Conservation (phyloP, 2,888 invertebrate species). For the Eilema depressum region DNA sequence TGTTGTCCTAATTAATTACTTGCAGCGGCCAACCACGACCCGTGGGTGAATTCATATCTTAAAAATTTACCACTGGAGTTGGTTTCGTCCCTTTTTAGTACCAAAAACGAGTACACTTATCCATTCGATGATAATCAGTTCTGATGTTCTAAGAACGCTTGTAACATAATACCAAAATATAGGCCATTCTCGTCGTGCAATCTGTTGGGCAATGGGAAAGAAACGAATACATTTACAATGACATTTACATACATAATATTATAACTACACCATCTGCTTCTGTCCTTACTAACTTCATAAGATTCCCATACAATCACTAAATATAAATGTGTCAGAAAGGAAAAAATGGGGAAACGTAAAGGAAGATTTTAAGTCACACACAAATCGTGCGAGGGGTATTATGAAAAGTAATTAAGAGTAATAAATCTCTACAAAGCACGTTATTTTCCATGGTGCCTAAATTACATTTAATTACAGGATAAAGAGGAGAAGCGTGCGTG, state of each 20-base stretch:
- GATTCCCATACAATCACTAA: no score
- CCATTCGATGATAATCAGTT: background rate
- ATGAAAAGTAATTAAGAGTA: conserved; percentile 34
- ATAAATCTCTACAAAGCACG: conserved; percentile 38
- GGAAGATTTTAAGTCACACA: background rate
- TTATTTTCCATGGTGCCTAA: conserved; percentile 34
- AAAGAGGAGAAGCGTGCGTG: conserved; percentile 37
- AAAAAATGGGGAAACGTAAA: background rate
- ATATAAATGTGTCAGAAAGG: background rate
- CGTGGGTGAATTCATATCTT: no score
- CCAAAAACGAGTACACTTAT: no score
- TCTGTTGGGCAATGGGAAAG: background rate
- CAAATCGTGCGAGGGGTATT: conserved; percentile 13
- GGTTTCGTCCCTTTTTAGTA: no score
- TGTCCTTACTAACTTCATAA: no score
- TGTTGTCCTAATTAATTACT: background rate
- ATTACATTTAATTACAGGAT: conserved; percentile 44
- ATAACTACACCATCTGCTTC: no score
- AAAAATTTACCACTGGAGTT: no score
- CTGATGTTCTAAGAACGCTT: background rate
- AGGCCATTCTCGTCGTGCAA: background rate
- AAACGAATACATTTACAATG: no score
- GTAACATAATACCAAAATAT: background rate
- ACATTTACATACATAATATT: no score
- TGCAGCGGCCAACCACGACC: background rate